Evolutionary conservation across 2,113 vertebrate species (phyloP), one percentile per base, ranked within the genome.

Genomic region (Zosterops japonicus): DNA sequence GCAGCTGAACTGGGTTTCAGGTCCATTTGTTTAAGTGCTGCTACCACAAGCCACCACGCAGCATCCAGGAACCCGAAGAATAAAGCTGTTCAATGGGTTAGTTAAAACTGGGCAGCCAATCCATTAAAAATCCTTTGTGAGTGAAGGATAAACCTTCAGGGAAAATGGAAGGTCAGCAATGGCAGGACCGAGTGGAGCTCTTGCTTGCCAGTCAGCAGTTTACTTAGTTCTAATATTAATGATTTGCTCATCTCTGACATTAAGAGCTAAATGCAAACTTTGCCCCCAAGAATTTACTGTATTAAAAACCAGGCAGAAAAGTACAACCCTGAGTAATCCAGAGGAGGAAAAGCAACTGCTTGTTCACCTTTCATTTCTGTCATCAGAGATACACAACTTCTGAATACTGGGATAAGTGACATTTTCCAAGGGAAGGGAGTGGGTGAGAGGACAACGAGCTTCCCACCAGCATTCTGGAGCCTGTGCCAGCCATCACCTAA

Each of bases 1-100:
- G 8, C 49, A 53, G 65, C 88, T 52, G 69, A 94, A 55, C 68
- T 83, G 92, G 7, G 85, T 74, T 90, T 90, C 88, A 83, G 75
- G n/a, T 17, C 86, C 88, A 92, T 96, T 92, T 94, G 85, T 92
- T 85, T 90, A 93, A 96, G 89, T 93, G 95, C 89, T 93, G 67
- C 89, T 49, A 29, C 88, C 70, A 84, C 8, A 39, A 85, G 70
- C 57, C 64, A 68, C 80, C 77, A 49, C 49, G 31, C 33, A 52
- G 56, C 81, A 44, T 17, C 47, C 79, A 83, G 67, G 39, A 80
- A 67, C 14, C 33, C 64, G 2, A 63, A 65, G 71, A 85, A 87
- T 12, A 46, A 7, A 71, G 85, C 46, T 56, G 80, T 33, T 94
- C 83, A 76, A 44, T 7, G 70, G 44, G 39, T 90, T 64, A 49